Conservation (phyloP, 2,113 vertebrate genomes). For the Butorides virescens region DNA sequence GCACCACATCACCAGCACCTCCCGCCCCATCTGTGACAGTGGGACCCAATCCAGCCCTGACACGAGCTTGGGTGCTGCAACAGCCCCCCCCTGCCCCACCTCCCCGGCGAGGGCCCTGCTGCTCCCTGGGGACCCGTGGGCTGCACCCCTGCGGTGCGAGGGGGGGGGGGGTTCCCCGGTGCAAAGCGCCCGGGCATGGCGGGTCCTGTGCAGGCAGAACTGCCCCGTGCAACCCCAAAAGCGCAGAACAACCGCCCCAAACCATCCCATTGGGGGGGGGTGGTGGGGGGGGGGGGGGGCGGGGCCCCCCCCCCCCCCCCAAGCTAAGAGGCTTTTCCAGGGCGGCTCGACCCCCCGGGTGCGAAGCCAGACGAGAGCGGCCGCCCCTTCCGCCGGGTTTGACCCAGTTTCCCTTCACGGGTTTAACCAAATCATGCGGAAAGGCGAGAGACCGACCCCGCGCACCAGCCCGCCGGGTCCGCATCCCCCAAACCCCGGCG, state of each 20-base stretch:
- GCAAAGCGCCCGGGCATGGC: background rate
- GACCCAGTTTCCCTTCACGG: background rate
- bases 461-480: background rate
- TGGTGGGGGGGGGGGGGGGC: accelerated
- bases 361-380: background rate
- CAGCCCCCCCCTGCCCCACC: background rate
- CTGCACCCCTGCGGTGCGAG: too few species aligned
- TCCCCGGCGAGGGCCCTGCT: background rate
- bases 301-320: background rate
- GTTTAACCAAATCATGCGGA: background rate
- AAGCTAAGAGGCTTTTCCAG: background rate
- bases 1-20: background rate
- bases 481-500: background rate
- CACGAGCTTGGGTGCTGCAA: background rate
- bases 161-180: background rate
- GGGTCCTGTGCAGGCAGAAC: too few species aligned
- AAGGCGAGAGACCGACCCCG: background rate
- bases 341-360: background rate
- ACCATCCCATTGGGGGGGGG: accelerated
- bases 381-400: background rate
- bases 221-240: background rate
- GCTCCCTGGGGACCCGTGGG: too few species aligned
- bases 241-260: background rate
- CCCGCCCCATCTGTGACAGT: too few species aligned
- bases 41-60: too few species aligned